Conservation (phyloP, 2,113 vertebrate genomes). For the Etheostoma spectabile region DNA sequence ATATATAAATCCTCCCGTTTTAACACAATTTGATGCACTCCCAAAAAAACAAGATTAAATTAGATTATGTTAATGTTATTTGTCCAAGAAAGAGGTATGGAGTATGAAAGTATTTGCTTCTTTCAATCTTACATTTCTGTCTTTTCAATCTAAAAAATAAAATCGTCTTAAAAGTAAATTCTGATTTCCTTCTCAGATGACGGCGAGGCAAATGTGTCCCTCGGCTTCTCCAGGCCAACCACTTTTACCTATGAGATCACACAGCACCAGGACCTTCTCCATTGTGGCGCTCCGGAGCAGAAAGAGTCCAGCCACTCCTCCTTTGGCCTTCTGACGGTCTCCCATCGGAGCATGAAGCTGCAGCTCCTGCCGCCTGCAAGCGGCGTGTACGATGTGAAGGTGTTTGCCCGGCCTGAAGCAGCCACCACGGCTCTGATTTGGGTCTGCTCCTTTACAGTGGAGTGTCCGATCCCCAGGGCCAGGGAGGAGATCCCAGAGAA, state of each 20-base stretch:
- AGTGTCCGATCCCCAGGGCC: constrained; percentile 67
- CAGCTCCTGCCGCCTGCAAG: constrained; percentile 77
- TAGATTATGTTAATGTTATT: not conserved
- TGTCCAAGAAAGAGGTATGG: not conserved
- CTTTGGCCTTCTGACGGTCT: constrained; percentile 76
- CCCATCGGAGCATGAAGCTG: constrained; percentile 79
- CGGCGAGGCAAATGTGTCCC: constrained; percentile 82
- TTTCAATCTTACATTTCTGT: not conserved
- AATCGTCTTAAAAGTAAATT: not conserved
- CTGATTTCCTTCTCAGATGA: constrained; percentile 73
- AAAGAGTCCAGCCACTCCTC: constrained; percentile 73
- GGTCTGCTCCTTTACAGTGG: constrained; percentile 87
- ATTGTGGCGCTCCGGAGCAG: constrained; percentile 63
- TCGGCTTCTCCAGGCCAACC: constrained; percentile 75
- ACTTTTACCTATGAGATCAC: constrained; percentile 87
- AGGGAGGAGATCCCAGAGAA: constrained; percentile 80
- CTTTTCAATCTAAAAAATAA: not conserved
- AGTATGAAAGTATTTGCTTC: not conserved
- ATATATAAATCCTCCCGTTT: not conserved
- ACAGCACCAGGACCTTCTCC: constrained; percentile 74
- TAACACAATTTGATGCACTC: not conserved
- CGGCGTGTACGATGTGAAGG: constrained; percentile 84
- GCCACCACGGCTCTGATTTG: constrained; percentile 74
- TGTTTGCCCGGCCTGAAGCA: constrained; percentile 79
- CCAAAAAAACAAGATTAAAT: not conserved